Base-by-base conservation (phyloP, 2,797 vertebrate species). In the Sebastes kiyomatsui region DNA sequence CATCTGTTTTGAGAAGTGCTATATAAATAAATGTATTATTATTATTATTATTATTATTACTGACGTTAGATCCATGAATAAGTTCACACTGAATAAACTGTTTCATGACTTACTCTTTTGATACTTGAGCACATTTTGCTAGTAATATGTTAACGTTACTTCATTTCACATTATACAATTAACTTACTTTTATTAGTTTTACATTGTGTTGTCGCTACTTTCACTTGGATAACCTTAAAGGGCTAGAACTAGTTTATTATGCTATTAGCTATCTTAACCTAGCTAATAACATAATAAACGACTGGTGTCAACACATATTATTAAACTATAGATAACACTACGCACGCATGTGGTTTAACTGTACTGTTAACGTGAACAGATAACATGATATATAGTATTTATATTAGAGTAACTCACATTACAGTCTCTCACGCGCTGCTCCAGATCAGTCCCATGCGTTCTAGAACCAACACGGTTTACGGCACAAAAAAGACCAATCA, bases 401-500 rank as follows among this genome's bases (percentile, higher is more conserved):
- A 11, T 14, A 4, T 3, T 1, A 1, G 3, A 22, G 4, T 49
- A 55, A 87, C 89, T 92, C 55, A 93, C 92, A 14, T 79, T 61
- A 55, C 3, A 56, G 2, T 9, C 0, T 23, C 28, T 23, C 25
- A 77, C 90, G 52, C 90, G 87, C 6, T 60, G 27, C 2, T 12
- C 1, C 18, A 4, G 3, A 18, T 7, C 27, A 1, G 11, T 66
- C 79, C 61, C 88, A 89, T 85, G 88, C 14, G 91, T 86, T 87
- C 71, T 22, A 1, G 7, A 6, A 28, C 28, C 11, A 11, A 13
- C 22, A 25, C 83, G 4, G 8, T 90, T 93, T 92, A 92, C 92
- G 88, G 79, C 80, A 89, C 13, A 12, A 30, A 49, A 13, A 10
- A 9, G 10, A 67, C 79, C 90, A 88, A 90, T 82, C 79, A 68